Percentiles rank a stretch among this genome's conserved stretches.
Conservation (phyloP, 92 coral and sea anemone genomes). For the Pocillopora meandrina region DNA sequence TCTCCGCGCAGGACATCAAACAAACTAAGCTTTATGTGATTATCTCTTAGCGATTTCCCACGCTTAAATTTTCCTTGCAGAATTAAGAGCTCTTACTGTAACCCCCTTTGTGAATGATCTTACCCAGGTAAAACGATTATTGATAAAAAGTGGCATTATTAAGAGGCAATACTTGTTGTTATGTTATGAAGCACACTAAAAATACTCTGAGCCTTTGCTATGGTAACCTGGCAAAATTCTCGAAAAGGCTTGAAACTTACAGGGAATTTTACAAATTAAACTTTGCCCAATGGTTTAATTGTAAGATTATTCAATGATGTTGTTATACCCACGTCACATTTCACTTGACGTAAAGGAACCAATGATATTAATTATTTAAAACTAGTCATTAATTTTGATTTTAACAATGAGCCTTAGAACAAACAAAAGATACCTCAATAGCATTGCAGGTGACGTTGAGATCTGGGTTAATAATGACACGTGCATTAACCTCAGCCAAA, state of each 20-base stretch:
- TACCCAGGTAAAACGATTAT: neutral
- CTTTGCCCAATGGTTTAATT: neutral
- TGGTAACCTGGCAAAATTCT: conserved; percentile 14
- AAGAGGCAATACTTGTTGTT: conserved; percentile 34
- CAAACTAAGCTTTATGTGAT: neutral
- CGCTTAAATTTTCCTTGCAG: neutral
- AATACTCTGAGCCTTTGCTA: neutral
- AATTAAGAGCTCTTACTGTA: neutral
- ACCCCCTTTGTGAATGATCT: neutral
- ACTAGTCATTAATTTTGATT: neutral
- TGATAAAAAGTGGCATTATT: neutral
- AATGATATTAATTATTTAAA: conserved; percentile 5
- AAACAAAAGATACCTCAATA: neutral
- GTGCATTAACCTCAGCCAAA: too few species aligned
- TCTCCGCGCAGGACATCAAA: neutral
- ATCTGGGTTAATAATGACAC: neutral
- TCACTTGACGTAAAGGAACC: conserved; percentile 7
- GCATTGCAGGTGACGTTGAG: neutral
- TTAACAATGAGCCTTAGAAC: neutral
- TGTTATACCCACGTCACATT: neutral
- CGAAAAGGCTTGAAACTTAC: neutral
- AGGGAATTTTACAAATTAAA: neutral
- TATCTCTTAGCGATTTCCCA: neutral
- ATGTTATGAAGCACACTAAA: conserved; percentile 24
- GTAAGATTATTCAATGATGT: neutral